Evolutionary conservation across 2,888 invertebrate genomes (phyloP), one percentile per base, ranked within the genome.

Genomic region (Geotrupes spiniger): DNA sequence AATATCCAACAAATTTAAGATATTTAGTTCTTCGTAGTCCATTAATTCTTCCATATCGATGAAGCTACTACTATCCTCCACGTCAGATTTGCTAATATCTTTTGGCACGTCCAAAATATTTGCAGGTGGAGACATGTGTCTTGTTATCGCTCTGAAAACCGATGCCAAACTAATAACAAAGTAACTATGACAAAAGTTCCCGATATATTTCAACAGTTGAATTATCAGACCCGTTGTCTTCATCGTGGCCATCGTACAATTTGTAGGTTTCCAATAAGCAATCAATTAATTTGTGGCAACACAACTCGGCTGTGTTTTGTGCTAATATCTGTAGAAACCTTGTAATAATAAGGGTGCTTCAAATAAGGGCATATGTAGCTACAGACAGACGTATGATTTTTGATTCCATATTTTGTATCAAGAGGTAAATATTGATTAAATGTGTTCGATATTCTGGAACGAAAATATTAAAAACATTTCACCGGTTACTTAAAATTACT

Each of bases 321-420:
- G 85, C 81, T 53, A 87, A 65, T 36, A 86, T 85, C 78, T 90
- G 88, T 15, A 91, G 75, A 50, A 91, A 78, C 68, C 82, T 81
- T 0, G 85, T 84, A 39, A 89, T 78, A 2, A 89, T 85, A 16
- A 91, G 86, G 84, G 60, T 85, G 81, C 29, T 87, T 74, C 41
- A 87, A 75, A 45, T 78, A 78, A 0, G 91, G 87, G 63, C 85
- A 89, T 9, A 87, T 85, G 63, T 90, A 90, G 61, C 84, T 85
- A 66, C 86, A 87, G 21, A 87, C 75, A 58, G 79, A 80, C 56
- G 79, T 78, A 52, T 78, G 78, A 0, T 76, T 72, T 26, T 77
- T 75, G 46, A 80, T 77, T 27, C 75, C 76, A 56, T 62, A 71
- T 59, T 80, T 81, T 51, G 76, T 76, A 60, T 84, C 81, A 55